phyloP scores from a whole-genome alignment of 2,797 vertebrate genomes.

The Neomorphus geoffroyi region DNA sequence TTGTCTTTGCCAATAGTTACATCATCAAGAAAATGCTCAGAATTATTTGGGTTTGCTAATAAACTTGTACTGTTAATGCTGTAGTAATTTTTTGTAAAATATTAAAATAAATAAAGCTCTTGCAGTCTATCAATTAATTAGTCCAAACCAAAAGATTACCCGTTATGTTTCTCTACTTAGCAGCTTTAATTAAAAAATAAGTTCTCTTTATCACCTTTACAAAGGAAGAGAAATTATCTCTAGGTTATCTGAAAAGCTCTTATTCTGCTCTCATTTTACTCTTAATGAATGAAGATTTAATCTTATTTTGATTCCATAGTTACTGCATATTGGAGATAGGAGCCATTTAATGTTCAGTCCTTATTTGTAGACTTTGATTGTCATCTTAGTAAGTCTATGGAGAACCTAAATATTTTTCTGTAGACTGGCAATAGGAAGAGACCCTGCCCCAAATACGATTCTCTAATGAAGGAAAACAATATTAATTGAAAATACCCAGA shows the following conservation, averaged over 20 bases:
- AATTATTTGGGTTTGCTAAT: background rate
- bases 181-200: background rate
- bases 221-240: background rate
- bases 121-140: background rate
- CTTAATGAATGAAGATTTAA: background rate
- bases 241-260: background rate
- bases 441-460: background rate
- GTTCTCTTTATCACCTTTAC: background rate
- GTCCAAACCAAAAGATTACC: background rate
- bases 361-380: background rate
- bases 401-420: background rate
- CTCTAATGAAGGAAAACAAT: background rate
- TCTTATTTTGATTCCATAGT: background rate
- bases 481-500: background rate
- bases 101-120: background rate
- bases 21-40: background rate
- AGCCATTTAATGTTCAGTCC: background rate
- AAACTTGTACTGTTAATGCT: background rate
- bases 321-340: background rate
- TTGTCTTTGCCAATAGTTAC: background rate
- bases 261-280: background rate
- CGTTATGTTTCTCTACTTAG: background rate
- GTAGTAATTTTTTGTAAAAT: background rate
- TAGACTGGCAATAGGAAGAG: background rate
- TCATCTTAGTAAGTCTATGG: background rate